Evolutionary conservation across 2,888 invertebrate species (phyloP).

Genomic region (Cryptophagus acutangulus): DNA sequence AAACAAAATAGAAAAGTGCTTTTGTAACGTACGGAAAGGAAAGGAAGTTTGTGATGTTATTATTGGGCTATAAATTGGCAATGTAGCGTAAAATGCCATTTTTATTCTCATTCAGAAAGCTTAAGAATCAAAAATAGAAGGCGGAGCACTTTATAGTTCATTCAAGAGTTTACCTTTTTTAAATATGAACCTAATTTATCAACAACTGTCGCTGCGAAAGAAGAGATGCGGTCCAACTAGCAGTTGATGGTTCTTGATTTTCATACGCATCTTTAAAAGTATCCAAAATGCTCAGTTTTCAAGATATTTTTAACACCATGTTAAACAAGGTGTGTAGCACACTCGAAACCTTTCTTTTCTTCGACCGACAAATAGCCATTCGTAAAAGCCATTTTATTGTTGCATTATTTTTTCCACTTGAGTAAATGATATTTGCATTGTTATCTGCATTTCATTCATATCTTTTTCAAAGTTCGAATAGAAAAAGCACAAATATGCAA

Average conservation of each 20-base stretch:
- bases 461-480: constrained; percentile 10
- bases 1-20: too few species aligned
- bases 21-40: too few species aligned
- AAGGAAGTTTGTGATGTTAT: too few species aligned
- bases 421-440: constrained; percentile 21
- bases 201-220: constrained; percentile 18
- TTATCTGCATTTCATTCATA: constrained; percentile 18
- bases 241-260: too few species aligned
- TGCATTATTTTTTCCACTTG: constrained; percentile 20
- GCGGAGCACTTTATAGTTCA: constrained; percentile 16
- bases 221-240: too few species aligned
- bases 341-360: constrained; percentile 1
- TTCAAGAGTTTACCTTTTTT: constrained; percentile 11
- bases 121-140: constrained; percentile 15
- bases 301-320: too few species aligned
- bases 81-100: constrained; percentile 21
- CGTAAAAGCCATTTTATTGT: constrained; percentile 3
- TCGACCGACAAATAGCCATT: not conserved
- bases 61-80: constrained; percentile 20
- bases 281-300: too few species aligned
- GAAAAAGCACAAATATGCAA: constrained; percentile 17
- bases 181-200: constrained; percentile 17
- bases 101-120: constrained; percentile 17
- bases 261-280: too few species aligned
- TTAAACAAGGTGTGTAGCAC: constrained; percentile 1